These are phyloP conservation scores for Xestia c-nigrum DNA, from an alignment of 2,888 invertebrate species.

Conservation along the genomic window DNA sequence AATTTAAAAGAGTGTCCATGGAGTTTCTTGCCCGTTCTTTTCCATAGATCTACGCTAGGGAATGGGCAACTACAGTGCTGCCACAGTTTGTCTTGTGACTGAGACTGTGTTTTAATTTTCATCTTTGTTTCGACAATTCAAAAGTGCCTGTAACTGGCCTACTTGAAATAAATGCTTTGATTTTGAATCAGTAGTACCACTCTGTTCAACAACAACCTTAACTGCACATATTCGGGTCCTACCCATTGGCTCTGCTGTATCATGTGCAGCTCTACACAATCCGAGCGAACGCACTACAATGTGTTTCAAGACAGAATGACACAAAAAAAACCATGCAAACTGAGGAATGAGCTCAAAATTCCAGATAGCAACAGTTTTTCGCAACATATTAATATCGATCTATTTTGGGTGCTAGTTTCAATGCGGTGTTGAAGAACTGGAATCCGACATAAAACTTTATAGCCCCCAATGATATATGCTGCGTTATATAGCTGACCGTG, in stretches of 20 bases:
- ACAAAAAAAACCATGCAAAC: not conserved
- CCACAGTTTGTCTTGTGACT: too few relatives aligned
- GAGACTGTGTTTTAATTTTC: too few relatives aligned
- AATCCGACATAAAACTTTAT: slow-evolving; percentile 63
- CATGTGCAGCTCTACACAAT: not conserved
- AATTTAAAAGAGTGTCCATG: too few relatives aligned
- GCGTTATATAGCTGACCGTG: slow-evolving; percentile 54
- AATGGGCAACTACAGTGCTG: too few relatives aligned
- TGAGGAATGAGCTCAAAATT: slow-evolving; percentile 18
- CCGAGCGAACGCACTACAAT: not conserved
- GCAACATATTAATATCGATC: slow-evolving; percentile 36
- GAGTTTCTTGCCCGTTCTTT: too few relatives aligned
- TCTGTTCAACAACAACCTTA: not conserved
- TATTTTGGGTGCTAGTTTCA: slow-evolving; percentile 57
- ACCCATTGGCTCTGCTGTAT: not conserved
- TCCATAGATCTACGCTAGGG: too few relatives aligned
- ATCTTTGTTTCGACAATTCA: too few relatives aligned
- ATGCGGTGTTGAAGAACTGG: slow-evolving; percentile 59
- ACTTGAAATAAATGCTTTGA: too few relatives aligned
- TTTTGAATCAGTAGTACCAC: not conserved
- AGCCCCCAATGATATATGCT: slow-evolving; percentile 50
- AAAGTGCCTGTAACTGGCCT: too few relatives aligned
- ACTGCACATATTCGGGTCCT: not conserved
- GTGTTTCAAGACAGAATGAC: not conserved
- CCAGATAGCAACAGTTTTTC: slow-evolving; percentile 51